Base-by-base conservation (phyloP, 1,140 invertebrate genomes). In the Brachionus calyciflorus region DNA sequence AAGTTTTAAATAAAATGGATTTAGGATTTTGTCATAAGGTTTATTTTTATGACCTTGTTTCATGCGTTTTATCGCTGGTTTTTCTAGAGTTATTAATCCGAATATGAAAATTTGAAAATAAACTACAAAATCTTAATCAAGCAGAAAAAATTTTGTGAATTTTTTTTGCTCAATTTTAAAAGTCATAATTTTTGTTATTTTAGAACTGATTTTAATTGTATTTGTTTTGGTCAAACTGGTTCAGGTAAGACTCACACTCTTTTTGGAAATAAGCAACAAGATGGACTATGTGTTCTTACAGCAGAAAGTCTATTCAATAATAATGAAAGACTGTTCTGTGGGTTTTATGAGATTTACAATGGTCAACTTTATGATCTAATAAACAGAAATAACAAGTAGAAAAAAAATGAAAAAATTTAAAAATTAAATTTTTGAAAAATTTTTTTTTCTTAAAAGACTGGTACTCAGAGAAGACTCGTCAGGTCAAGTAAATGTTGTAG, bases 401-500 rank as follows among this genome's bases (percentile, higher is more conserved):
- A 5, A 14, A 5, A 3, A 3, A 37, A 33, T 51, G 21, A 26
- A 24, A 24, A 51, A 21, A 51, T 3, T 48, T 40, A n/a, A 12
- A 37, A 60, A 6, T 40, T 68, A 14, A 46, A 46, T 48, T 17
- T 17, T 28, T 14, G 12, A 55, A 55, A 46, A 28, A 28, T 28
- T 17, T 19, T 46, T 21, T n/a, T 68, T 30, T n/a, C n/a, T n/a
- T n/a, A n/a, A n/a, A 17, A 68, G 63, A 68, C 7, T 70, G 4
- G 26, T 70, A 49, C 10, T 70, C 0, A 26, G 65, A 30, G 84
- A 85, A 77, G 83, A 85, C 81, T 81, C 82, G 12, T 80, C 80
- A 7, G 80, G 82, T 17, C 79, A 80, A 77, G 81, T 85, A 2
- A 83, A 82, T 79, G 83, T 85, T 63, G 80, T 82, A 55, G 84